Base-by-base conservation (phyloP, 2,888 invertebrate genomes). In the Drepanosiphum platanoidis region DNA sequence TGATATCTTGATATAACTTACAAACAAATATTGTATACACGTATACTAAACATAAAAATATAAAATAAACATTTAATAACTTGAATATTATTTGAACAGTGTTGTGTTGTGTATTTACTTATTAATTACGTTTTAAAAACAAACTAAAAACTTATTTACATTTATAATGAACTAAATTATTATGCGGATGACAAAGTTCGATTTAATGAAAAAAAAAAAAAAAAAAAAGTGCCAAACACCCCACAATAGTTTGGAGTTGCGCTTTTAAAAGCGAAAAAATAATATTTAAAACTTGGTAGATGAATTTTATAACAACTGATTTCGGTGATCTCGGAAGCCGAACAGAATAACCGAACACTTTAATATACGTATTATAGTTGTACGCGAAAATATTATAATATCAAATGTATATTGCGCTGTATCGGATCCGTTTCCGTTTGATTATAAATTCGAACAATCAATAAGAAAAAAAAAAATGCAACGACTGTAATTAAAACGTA, bases 111-210 rank as follows among this genome's bases (percentile, higher is more conserved):
- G 11, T 61, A n/a, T 61, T 30, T 61, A 61, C 7, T 61, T 61
- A 27, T 27, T 61, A 27, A 61, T 27, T 61, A 27, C 8, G 27
- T 27, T 61, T 11, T 3, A 30, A 27, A 61, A 74, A 32, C 0
- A 74, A 74, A 74, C 32, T 34, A 5, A 4, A 32, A 42, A 74
- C 74, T 70, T 70, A 70, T 77, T 77, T 61, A 27, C 77, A 77
- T 77, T 36, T 32, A 61, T 77, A 77, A 32, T 77, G 77, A 77
- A 61, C 15, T 7, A 36, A 77, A 77, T 77, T 27, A 39, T 32
- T 61, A 36, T 27, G 61, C 77, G 9, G 27, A 36, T 39, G 27
- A 61, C 61, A 9, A 52, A 61, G 30, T 61, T 61, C 36, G 36
- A 77, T 77, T 32, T 72, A 30, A 72, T n/a, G 13, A 27, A 2